A percentile compares a stretch with the other conserved stretches of the same genome.
These are phyloP conservation scores for Rhadina sibilatrix DNA, from an alignment of 2,113 vertebrate species.

Conservation along the genomic window DNA sequence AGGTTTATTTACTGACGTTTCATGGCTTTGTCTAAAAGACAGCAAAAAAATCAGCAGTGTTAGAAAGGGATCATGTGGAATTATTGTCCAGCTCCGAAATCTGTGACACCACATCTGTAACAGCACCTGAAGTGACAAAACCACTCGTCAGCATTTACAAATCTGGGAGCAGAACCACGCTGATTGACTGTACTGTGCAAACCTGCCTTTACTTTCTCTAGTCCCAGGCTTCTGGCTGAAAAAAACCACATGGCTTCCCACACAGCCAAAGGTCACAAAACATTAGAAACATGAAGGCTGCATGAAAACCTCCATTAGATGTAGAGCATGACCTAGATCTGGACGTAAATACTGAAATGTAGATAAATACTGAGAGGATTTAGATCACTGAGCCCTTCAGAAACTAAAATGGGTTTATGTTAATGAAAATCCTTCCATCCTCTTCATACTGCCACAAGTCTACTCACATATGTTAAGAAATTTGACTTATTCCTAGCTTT, in stretches of 20 bases:
- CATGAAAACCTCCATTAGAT: background rate
- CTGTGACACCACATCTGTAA: background rate
- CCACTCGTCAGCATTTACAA: rapidly evolving
- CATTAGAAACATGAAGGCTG: background rate
- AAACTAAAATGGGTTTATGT: conserved; percentile 24
- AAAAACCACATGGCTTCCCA: background rate
- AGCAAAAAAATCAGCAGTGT: background rate
- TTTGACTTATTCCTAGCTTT: background rate
- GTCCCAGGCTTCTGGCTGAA: background rate
- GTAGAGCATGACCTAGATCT: background rate
- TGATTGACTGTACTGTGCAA: background rate
- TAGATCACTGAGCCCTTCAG: conserved; percentile 5
- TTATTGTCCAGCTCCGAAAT: background rate
- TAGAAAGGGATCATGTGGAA: background rate
- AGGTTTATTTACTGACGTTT: background rate
- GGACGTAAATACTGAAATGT: background rate
- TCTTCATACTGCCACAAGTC: background rate
- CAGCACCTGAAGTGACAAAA: background rate
- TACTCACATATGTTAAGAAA: conserved; percentile 14
- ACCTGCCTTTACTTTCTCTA: background rate
- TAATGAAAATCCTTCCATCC: conserved; percentile 45
- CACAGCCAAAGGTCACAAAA: background rate
- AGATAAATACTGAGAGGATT: conserved; percentile 37
- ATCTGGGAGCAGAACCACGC: background rate
- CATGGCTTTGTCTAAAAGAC: background rate